Percentiles rank a stretch among this genome's conserved stretches.
phyloP scores from a whole-genome alignment of 2,113 vertebrate genomes.

The Cephalopholis sonnerati region DNA sequence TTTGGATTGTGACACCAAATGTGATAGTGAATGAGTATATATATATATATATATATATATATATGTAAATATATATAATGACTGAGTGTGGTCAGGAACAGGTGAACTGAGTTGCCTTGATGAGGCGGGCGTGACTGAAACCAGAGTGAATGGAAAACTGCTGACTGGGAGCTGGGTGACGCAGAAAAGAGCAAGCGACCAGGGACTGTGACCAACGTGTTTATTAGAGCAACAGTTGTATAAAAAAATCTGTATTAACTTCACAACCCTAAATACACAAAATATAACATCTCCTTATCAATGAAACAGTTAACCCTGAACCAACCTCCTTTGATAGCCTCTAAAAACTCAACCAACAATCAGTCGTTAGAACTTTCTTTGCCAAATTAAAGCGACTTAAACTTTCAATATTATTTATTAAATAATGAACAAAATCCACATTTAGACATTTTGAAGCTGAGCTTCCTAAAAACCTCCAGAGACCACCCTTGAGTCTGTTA shows the following conservation, averaged over 20 bases:
- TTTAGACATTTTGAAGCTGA: not conserved
- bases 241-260: not conserved
- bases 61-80: too few relatives aligned
- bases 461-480: not conserved
- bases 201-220: not conserved
- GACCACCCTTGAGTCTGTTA: not conserved
- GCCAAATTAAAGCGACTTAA: not conserved
- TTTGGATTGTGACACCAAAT: too few relatives aligned
- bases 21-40: too few relatives aligned
- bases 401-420: not conserved
- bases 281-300: not conserved
- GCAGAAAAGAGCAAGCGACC: not conserved
- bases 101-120: too few relatives aligned
- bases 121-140: too few relatives aligned
- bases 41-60: too few relatives aligned
- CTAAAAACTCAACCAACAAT: not conserved
- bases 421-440: not conserved
- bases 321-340: not conserved
- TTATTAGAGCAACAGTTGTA: conserved; percentile 17
- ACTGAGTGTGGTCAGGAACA: too few relatives aligned
- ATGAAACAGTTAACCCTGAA: not conserved
- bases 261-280: not conserved
- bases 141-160: too few relatives aligned
- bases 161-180: too few relatives aligned
- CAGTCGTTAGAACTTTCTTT: not conserved